These are phyloP conservation scores for Pissodes strobi DNA, from an alignment of 1,140 invertebrate species.

Conservation along the genomic window DNA sequence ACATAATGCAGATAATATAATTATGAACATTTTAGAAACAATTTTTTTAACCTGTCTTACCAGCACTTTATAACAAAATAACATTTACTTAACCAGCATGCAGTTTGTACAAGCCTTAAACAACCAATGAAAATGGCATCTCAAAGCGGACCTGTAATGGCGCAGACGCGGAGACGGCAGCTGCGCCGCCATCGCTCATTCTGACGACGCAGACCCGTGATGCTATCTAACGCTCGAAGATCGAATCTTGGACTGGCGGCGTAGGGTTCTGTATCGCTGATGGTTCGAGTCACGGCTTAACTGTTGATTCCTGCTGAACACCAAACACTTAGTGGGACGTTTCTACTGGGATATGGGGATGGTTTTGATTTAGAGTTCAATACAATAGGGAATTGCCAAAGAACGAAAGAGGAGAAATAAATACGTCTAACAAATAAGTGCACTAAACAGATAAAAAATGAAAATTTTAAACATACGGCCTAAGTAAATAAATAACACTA, in stretches of 20 bases:
- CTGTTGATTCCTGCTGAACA: constrained; percentile 47
- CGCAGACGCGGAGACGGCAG: constrained; percentile 68
- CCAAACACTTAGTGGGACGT: constrained; percentile 49
- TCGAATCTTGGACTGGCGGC: constrained; percentile 34
- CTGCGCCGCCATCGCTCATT: constrained; percentile 68
- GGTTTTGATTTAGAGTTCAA: too few species aligned
- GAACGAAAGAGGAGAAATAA: too few species aligned
- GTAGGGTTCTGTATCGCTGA: constrained; percentile 32
- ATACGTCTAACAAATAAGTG: too few species aligned
- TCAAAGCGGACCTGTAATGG: constrained; percentile 63
- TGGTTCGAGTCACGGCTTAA: constrained; percentile 26
- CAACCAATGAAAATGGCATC: not conserved
- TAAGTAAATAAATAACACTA: too few species aligned
- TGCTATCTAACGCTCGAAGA: constrained; percentile 34
- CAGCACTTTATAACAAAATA: too few species aligned
- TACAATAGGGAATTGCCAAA: too few species aligned
- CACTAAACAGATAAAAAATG: too few species aligned
- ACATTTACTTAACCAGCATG: constrained; percentile 33
- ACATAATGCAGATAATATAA: too few species aligned
- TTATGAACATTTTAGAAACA: too few species aligned
- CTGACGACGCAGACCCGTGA: constrained; percentile 45
- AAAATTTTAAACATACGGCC: too few species aligned
- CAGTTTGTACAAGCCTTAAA: constrained; percentile 29
- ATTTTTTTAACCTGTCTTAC: too few species aligned
- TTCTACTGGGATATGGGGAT: too few species aligned